phyloP scores from a whole-genome alignment of 2,113 vertebrate genomes.

The Pomatostomus ruficeps region DNA sequence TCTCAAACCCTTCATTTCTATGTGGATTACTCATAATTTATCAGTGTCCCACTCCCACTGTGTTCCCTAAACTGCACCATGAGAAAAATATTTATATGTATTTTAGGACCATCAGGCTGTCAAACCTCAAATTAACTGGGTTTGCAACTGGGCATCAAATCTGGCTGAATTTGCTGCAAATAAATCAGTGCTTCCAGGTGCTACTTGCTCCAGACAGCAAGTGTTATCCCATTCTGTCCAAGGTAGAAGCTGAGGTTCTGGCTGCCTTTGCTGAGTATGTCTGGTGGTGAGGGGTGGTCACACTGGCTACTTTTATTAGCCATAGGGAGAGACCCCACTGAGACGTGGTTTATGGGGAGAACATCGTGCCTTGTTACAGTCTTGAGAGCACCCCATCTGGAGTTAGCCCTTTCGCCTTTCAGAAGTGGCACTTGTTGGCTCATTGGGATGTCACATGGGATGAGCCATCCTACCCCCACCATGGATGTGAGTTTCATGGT shows the following conservation, averaged over 20 bases:
- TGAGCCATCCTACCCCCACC: not conserved
- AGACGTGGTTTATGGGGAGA: not conserved
- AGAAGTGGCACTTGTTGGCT: not conserved
- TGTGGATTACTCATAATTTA: not conserved
- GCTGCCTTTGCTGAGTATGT: not conserved
- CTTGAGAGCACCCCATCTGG: not conserved
- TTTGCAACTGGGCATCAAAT: not conserved
- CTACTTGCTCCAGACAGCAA: not conserved
- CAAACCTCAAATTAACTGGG: not conserved
- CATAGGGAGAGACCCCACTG: not conserved
- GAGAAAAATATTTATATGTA: not conserved
- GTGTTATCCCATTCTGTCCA: not conserved
- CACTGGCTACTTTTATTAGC: not conserved
- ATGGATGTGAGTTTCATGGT: not conserved
- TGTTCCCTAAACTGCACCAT: not conserved
- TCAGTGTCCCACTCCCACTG: not conserved
- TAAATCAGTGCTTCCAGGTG: not conserved
- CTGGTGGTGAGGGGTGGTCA: not conserved
- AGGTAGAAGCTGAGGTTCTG: not conserved
- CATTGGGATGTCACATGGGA: not conserved
- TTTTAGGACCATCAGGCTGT: not conserved
- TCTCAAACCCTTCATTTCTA: not conserved
- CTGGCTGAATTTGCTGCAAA: not conserved
- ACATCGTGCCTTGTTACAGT: fast-evolving
- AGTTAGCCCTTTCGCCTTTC: not conserved